These are phyloP conservation scores for Callosobruchus maculatus DNA, from an alignment of 2,888 invertebrate species.

Conservation along the genomic window DNA sequence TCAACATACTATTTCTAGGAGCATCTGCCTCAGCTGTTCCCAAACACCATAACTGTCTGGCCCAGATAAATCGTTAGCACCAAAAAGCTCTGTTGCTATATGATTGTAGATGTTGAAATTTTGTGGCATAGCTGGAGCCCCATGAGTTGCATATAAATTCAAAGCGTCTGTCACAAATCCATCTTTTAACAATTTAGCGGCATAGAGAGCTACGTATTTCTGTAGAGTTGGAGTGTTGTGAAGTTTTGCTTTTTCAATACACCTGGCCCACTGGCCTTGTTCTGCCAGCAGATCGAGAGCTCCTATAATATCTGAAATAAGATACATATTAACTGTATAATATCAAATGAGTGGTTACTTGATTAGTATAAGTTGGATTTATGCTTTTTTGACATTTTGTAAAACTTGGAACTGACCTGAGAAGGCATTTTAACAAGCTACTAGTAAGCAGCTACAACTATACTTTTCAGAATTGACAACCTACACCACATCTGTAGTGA, in stretches of 20 bases:
- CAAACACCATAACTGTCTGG: conserved; percentile 64
- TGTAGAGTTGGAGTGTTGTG: conserved; percentile 59
- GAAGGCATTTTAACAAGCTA: too few species aligned
- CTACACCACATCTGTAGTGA: too few species aligned
- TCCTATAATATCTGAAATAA: conserved; percentile 63
- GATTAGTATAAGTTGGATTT: too few species aligned
- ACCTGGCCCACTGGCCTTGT: conserved; percentile 82
- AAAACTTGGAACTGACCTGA: too few species aligned
- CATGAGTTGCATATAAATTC: conserved; percentile 68
- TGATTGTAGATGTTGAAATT: conserved; percentile 81
- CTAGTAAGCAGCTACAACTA: too few species aligned
- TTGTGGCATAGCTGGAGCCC: conserved; percentile 68
- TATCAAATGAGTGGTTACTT: too few species aligned
- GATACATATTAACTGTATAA: background rate
- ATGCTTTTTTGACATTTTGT: too few species aligned
- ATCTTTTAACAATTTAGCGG: conserved; percentile 70
- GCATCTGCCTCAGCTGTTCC: conserved; percentile 66
- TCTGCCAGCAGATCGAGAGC: conserved; percentile 79
- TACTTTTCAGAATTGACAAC: too few species aligned
- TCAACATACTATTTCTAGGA: conserved; percentile 56
- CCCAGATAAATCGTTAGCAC: conserved; percentile 49
- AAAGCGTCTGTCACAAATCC: conserved; percentile 65
- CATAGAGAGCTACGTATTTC: conserved; percentile 76
- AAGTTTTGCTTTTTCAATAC: conserved; percentile 75
- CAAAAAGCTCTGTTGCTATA: conserved; percentile 64